Conservation (phyloP, 2,888 invertebrate genomes). For the Cataglyphis altisquamis region DNA sequence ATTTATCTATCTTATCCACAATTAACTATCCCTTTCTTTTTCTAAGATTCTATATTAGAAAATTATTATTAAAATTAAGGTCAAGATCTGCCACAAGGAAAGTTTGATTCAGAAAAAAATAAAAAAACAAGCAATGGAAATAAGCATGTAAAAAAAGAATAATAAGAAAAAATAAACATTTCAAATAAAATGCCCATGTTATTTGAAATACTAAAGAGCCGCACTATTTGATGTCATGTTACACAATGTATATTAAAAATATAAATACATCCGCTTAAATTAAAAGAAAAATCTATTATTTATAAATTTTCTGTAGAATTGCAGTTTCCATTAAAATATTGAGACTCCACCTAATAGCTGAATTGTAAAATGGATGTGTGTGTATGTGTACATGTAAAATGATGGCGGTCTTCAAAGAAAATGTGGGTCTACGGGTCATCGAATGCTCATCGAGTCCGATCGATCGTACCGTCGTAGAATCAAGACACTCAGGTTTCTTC, state of each 20-base stretch:
- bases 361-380: background rate
- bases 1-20: background rate
- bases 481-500: slow-evolving; percentile 47
- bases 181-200: background rate
- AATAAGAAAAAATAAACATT: background rate
- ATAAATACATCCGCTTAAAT: background rate
- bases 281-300: background rate
- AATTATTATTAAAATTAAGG: slow-evolving; percentile 18
- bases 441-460: slow-evolving; percentile 68
- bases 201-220: background rate
- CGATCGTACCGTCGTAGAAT: slow-evolving; percentile 54
- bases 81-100: background rate
- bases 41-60: background rate
- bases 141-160: background rate
- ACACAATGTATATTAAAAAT: background rate
- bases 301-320: background rate
- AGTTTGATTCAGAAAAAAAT: background rate
- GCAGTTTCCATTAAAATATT: background rate
- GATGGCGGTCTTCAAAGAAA: slow-evolving; percentile 50
- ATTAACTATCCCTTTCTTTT: background rate
- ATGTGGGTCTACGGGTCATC: slow-evolving; percentile 79
- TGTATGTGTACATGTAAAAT: background rate
- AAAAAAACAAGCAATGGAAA: background rate
- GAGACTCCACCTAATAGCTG: background rate
- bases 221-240: background rate